A percentile compares a stretch with the other conserved stretches of the same genome.
Evolutionary conservation across 1,140 invertebrate species (phyloP).

Genomic region (Calycopis cecrops): DNA sequence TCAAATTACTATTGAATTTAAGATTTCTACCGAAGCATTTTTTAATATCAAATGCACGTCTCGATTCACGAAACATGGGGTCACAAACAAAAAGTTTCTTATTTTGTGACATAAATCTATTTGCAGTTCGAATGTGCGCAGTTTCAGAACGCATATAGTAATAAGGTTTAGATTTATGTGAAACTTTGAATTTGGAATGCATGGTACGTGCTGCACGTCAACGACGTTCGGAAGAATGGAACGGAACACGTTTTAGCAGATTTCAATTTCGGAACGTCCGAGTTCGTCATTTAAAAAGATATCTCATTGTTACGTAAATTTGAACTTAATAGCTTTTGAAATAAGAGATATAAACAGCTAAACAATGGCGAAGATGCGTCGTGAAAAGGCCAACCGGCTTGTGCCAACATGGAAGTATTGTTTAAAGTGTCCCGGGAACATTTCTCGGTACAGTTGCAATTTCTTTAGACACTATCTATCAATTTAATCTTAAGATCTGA

Average conservation of each 20-base stretch:
- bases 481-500: slow-evolving; percentile 10
- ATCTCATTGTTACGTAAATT: slow-evolving; percentile 31
- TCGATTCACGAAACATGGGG: slow-evolving; percentile 55
- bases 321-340: slow-evolving; percentile 38
- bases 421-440: slow-evolving; percentile 14
- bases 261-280: slow-evolving; percentile 40
- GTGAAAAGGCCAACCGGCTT: slow-evolving; percentile 45
- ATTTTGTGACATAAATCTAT: slow-evolving; percentile 38
- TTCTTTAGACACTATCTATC: slow-evolving; percentile 15
- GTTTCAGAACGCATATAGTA: slow-evolving; percentile 40
- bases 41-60: slow-evolving; percentile 68
- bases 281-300: slow-evolving; percentile 29
- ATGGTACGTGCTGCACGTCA: slow-evolving; percentile 43
- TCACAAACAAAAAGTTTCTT: slow-evolving; percentile 55
- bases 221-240: slow-evolving; percentile 45
- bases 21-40: slow-evolving; percentile 67
- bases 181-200: slow-evolving; percentile 36
- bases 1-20: slow-evolving; percentile 71
- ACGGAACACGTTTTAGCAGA: slow-evolving; percentile 59
- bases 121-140: slow-evolving; percentile 35
- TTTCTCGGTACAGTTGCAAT: slow-evolving; percentile 5
- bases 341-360: slow-evolving; percentile 31
- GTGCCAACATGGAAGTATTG: slow-evolving; percentile 43
- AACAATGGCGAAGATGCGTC: slow-evolving; percentile 27
- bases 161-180: slow-evolving; percentile 57